Base-by-base conservation (phyloP, 1,140 invertebrate genomes). In the Dendrolimus punctatus region DNA sequence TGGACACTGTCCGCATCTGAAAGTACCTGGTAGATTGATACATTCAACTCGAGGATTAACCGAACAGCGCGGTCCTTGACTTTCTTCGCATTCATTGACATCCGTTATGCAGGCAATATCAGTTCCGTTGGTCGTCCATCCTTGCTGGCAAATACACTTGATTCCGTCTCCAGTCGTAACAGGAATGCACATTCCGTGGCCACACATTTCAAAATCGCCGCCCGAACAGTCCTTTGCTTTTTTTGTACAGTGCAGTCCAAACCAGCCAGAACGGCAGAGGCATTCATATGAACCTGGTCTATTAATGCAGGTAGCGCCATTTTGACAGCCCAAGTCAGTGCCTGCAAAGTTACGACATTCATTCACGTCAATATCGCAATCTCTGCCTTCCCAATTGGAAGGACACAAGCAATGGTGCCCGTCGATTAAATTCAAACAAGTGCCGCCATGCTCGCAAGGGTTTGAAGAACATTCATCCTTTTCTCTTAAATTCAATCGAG, bases 301-400 rank as follows among this genome's bases (percentile, higher is more conserved):
- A 79, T 99, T 98, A 5, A 91, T 81, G 72, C 96, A 98, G 5
- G 92, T 95, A 0, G 93, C 96, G 9, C 94, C 94, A 81, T 98
- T 98, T 87, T 98, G 96, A 83, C 97, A 99, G 4, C 96, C 97
- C n/a, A 96, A 85, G 71, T 95, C 95, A 0, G 96, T 97, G 9
- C 95, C 95, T 5, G 88, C 84, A 71, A 92, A 95, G 57, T 89
- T 88, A 0, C 87, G 78, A 74, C 97, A 99, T 88, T 99, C 97
- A 75, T 99, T 94, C 0, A 98, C 90, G 79, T 98, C 97, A 4
- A 75, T 68, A 50, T 93, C 89, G 84, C 97, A 98, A 38, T 87
- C 60, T 65, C 76, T 78, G 83, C 96, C 95, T 90, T 95, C 91
- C 91, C 94, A 98, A 55, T 90, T 91, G 2, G 81, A 46, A 1